Base-by-base conservation (phyloP, 2,888 invertebrate genomes). In the Pammene fasciana region DNA sequence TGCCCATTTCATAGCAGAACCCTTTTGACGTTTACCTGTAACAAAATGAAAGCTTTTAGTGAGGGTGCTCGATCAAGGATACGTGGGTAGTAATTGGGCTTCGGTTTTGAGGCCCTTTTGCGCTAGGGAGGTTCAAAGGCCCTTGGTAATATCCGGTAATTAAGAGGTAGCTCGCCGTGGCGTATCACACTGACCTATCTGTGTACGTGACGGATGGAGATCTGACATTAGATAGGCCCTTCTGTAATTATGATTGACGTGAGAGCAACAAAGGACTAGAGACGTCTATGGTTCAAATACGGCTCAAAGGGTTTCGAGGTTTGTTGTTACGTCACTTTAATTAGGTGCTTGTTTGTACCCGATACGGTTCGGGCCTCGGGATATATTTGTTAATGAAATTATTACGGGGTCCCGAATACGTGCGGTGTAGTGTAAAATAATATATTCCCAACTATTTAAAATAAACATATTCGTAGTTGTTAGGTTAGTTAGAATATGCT, bases 1-100 rank as follows among this genome's bases (percentile, higher is more conserved):
- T 85, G 79, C 83, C 87, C 89, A 89, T 89, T 79, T 88, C 88
- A 89, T 89, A 85, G 83, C 85, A 82, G 73, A 72, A 72, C 71
- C 70, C 67, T 67, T 71, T 75, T 72, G 68, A 72, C 74, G 74
- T 75, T 77, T 82, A 89, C 82, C 92, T 92, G 87, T 8, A 91
- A 91, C 83, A 83, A 86, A 73, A 74, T 52, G 54, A 38, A 60
- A 41, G 60, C 70, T 65, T 70, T 70, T 70, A 70, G 70, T 41
- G 48, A 70, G 57, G 68, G 68, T 66, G 62, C 62, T 65, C 65
- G 60, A 65, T 70, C 59, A 70, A 65, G 70, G 60, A 11, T 16
- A 52, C 50, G 43, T 10, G 13, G 50, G 57, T 50, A 16, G 65
- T 71, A 73, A 73, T 73, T 71, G 70, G 64, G 56, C 43, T 67